A percentile compares a stretch with the other conserved stretches of the same genome.
phyloP scores from a whole-genome alignment of 2,113 vertebrate species.

The Todiramphus chloris region DNA sequence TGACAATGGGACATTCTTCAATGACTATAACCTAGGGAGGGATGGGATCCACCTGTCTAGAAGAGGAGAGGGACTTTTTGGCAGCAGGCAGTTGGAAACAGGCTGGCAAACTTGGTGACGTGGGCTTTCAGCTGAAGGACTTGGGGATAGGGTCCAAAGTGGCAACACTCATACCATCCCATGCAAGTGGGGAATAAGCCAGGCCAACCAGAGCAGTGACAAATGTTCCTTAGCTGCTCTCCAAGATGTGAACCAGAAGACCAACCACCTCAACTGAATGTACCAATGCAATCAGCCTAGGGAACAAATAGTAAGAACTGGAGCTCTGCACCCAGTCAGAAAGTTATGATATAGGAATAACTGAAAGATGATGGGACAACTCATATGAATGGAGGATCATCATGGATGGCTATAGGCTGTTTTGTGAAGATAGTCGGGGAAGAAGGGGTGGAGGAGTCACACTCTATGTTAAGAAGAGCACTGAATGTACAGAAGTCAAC shows the following conservation, averaged over 20 bases:
- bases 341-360: not conserved
- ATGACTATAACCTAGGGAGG: not conserved
- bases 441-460: not conserved
- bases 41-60: not conserved
- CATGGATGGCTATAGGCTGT: not conserved
- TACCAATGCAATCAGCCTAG: not conserved
- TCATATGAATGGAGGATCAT: not conserved
- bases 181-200: too few relatives aligned
- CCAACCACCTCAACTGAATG: too few relatives aligned
- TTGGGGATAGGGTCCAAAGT: too few relatives aligned
- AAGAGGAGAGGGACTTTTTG: not conserved
- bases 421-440: not conserved
- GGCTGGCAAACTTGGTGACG: too few relatives aligned
- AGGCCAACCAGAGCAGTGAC: too few relatives aligned
- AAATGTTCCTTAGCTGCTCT: too few relatives aligned
- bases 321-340: too few relatives aligned
- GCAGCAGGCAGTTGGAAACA: too few relatives aligned
- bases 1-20: not conserved
- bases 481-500: not conserved
- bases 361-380: not conserved
- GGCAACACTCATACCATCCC: too few relatives aligned
- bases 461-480: not conserved
- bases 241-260: too few relatives aligned
- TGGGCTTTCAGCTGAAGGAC: too few relatives aligned
- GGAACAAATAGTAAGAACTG: too few relatives aligned